These are phyloP conservation scores for Abramis brama DNA, from an alignment of 2,113 vertebrate species.

Conservation along the genomic window DNA sequence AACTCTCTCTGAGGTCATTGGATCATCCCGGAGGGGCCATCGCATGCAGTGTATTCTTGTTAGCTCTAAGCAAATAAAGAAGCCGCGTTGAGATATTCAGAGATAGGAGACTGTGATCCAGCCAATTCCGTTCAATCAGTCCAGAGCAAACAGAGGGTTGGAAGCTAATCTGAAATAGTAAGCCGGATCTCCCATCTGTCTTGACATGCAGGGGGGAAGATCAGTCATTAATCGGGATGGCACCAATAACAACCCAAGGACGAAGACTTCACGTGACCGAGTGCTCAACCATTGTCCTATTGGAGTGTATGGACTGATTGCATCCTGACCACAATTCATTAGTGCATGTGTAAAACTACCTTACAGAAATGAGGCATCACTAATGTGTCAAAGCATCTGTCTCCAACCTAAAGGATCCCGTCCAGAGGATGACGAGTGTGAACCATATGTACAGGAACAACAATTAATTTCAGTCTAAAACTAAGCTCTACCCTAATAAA, in stretches of 20 bases:
- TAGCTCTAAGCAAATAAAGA: constrained; percentile 28
- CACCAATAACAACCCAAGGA: constrained; percentile 37
- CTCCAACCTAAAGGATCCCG: not conserved
- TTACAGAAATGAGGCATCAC: not conserved
- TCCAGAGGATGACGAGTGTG: not conserved
- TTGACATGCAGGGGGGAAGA: constrained; percentile 2
- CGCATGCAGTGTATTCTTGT: constrained; percentile 16
- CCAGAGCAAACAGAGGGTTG: constrained; percentile 10
- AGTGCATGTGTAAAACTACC: not conserved
- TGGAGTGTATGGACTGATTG: constrained; percentile 36
- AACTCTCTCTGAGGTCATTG: constrained; percentile 12
- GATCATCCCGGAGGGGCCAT: not conserved
- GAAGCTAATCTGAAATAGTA: constrained; percentile 36
- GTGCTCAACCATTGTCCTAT: constrained; percentile 13
- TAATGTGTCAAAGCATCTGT: not conserved
- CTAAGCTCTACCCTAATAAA: not conserved
- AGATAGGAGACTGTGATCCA: constrained; percentile 8
- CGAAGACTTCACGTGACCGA: constrained; percentile 13
- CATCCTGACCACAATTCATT: constrained; percentile 10
- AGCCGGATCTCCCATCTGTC: constrained; percentile 39
- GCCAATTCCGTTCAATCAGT: constrained; percentile 7
- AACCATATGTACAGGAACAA: not conserved
- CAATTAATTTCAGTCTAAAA: not conserved
- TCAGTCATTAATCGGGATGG: constrained; percentile 41
- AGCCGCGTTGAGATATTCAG: constrained; percentile 4